Conservation (phyloP, 1,140 invertebrate genomes). For the Eriosoma lanigerum region DNA sequence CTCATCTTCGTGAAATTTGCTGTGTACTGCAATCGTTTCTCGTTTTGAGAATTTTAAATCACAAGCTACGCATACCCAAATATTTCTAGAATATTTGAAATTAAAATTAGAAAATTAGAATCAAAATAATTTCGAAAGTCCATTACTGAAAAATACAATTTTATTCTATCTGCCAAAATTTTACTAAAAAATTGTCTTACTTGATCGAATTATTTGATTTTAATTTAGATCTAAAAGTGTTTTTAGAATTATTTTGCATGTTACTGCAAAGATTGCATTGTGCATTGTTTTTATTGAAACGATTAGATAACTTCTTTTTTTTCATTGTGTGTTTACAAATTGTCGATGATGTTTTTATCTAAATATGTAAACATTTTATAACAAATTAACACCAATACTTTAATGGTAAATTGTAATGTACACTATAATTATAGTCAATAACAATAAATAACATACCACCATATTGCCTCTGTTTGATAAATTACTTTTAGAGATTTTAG, state of each 20-base stretch:
- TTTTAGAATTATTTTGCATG: conserved; percentile 12
- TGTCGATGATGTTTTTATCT: not conserved
- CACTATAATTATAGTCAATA: not conserved
- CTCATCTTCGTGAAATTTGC: conserved; percentile 20
- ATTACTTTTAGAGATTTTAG: not conserved
- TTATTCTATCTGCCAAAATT: not conserved
- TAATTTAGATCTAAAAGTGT: not conserved
- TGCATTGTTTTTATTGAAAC: conserved; percentile 12
- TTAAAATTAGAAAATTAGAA: not conserved
- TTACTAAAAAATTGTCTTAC: not conserved
- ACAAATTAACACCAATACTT: not conserved
- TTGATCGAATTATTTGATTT: not conserved
- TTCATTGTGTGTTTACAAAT: conserved; percentile 11
- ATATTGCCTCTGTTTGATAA: conserved; percentile 7
- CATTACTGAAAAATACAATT: not conserved
- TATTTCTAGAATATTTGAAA: conserved; percentile 20
- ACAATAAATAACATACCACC: not conserved
- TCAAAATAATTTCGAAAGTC: not conserved
- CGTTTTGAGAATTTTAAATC: conserved; percentile 44
- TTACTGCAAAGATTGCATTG: conserved; percentile 7
- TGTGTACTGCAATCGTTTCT: conserved; percentile 27
- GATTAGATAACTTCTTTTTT: conserved; percentile 19
- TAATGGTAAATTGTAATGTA: too few species aligned
- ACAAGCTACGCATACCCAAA: conserved; percentile 12
- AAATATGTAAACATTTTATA: not conserved